Percentiles rank a stretch among this genome's conserved stretches.
Evolutionary conservation across 2,888 invertebrate species (phyloP).

Genomic region (Cephus sareptanus): DNA sequence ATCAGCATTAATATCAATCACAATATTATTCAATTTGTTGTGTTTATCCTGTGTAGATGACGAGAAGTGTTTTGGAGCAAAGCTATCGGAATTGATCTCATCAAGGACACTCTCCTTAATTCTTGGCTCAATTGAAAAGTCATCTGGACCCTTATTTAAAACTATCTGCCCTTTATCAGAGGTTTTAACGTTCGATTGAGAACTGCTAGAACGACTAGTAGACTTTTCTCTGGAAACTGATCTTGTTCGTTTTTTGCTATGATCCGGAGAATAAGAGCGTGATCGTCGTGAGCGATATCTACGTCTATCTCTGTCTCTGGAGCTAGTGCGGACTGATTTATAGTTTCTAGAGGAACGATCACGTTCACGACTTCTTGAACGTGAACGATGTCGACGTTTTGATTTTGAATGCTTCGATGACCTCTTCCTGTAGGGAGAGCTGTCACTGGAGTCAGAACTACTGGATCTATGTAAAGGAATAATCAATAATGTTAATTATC

Average conservation of each 20-base stretch:
- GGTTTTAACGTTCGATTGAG: conserved; percentile 50
- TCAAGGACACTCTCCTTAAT: conserved; percentile 70
- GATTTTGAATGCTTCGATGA: conserved; percentile 53
- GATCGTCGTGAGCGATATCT: conserved; percentile 49
- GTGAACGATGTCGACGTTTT: conserved; percentile 52
- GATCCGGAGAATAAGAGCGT: conserved; percentile 53
- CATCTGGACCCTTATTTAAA: conserved; percentile 55
- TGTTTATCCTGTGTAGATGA: conserved; percentile 70
- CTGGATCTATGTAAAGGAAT: conserved; percentile 43
- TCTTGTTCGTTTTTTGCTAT: conserved; percentile 42
- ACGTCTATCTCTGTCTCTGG: conserved; percentile 53
- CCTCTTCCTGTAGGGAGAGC: conserved; percentile 52
- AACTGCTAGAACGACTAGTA: conserved; percentile 57
- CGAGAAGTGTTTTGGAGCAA: conserved; percentile 71
- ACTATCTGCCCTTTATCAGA: conserved; percentile 40
- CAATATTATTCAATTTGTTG: conserved; percentile 75
- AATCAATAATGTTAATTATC: not conserved
- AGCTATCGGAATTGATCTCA: conserved; percentile 78
- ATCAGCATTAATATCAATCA: conserved; percentile 78
- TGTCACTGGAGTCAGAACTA: conserved; percentile 55
- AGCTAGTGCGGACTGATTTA: conserved; percentile 50
- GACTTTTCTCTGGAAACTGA: conserved; percentile 60
- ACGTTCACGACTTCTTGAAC: conserved; percentile 54
- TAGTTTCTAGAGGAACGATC: conserved; percentile 47
- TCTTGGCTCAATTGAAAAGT: conserved; percentile 55